Evolutionary conservation across 2,888 invertebrate species (phyloP).

Genomic region (Cephus pygmeus): DNA sequence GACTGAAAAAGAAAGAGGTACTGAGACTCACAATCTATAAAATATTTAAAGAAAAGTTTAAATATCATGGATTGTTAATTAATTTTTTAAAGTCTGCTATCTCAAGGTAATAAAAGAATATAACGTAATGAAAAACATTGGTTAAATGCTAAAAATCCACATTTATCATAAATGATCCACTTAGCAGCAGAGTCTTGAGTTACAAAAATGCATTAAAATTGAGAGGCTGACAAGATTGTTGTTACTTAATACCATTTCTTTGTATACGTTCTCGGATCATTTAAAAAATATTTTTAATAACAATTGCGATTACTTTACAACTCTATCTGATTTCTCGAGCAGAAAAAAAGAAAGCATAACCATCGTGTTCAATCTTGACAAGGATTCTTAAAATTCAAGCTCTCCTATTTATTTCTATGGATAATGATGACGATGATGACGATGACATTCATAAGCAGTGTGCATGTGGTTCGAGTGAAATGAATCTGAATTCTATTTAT

Average conservation of each 20-base stretch:
- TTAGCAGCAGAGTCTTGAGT: not conserved
- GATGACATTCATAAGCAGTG: slow-evolving; percentile 21
- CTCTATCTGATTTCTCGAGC: not conserved
- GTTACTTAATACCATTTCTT: not conserved
- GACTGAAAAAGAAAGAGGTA: not conserved
- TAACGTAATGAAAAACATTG: not conserved
- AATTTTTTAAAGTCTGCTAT: not conserved
- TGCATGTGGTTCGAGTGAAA: slow-evolving; percentile 40
- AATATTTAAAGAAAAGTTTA: not conserved
- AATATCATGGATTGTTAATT: not conserved
- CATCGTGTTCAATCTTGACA: not conserved
- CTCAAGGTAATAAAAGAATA: not conserved
- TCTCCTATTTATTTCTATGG: not conserved
- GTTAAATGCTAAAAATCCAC: not conserved
- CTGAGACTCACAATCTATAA: not conserved
- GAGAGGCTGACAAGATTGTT: not conserved
- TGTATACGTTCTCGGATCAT: not conserved
- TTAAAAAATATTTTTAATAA: not conserved
- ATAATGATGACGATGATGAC: not conserved
- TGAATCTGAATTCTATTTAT: slow-evolving; percentile 56
- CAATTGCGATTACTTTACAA: not conserved
- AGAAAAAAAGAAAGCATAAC: not conserved
- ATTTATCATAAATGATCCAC: not conserved
- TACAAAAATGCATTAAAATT: not conserved
- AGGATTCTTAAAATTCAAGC: not conserved